A percentile compares a stretch with the other conserved stretches of the same genome.
Evolutionary conservation across 2,888 invertebrate species (phyloP).

Genomic region (Baccha elongata): DNA sequence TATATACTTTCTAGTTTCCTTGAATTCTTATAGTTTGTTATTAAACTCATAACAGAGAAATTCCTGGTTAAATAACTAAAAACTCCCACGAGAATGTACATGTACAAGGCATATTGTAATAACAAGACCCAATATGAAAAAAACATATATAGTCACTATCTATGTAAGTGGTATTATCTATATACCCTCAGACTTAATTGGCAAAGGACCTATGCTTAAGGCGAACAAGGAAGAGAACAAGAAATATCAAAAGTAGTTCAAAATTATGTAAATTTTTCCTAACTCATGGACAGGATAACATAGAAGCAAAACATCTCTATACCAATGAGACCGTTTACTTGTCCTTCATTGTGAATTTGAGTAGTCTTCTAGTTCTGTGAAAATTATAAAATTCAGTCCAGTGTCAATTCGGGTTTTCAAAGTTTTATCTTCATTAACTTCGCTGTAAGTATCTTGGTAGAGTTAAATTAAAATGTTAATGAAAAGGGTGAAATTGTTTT

Average conservation of each 20-base stretch:
- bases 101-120: no score
- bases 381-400: background rate
- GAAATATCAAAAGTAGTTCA: constrained; percentile 27
- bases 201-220: constrained; percentile 26
- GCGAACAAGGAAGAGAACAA: background rate
- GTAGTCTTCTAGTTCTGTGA: background rate
- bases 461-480: constrained; percentile 50
- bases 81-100: no score
- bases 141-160: no score
- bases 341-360: background rate
- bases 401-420: background rate
- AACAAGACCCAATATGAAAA: no score
- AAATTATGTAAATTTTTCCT: constrained; percentile 11
- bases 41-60: no score
- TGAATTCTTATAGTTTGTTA: no score
- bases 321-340: background rate
- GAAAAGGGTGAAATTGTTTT: constrained; percentile 37
- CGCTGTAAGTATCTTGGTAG: background rate
- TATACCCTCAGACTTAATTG: constrained; percentile 45
- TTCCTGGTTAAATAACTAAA: no score
- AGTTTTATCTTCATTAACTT: background rate
- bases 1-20: no score
- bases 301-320: background rate
- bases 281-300: background rate
- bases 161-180: constrained; percentile 21